Evolutionary conservation across 2,113 vertebrate species (phyloP), one percentile per base, ranked within the genome.

Genomic region (Neolamprologus sp.): DNA sequence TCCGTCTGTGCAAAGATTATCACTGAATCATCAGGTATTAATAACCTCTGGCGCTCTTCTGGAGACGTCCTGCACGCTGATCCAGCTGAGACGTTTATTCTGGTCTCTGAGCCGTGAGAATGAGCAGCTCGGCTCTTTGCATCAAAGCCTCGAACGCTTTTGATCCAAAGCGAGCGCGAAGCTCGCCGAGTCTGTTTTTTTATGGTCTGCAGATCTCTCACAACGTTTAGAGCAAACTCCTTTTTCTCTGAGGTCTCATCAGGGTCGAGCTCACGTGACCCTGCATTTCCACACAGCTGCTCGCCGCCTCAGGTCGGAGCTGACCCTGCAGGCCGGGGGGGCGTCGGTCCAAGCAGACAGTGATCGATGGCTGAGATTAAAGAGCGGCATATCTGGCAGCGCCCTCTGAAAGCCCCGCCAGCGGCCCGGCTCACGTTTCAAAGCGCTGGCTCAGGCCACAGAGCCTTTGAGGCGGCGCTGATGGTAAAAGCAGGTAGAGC

Each of bases 401-500:
- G 65, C 47, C 80, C 90, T 89, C 79, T 82, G 71, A 78, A 96
- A 95, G 94, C 65, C 1, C 65, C 7, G 33, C 57, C 57, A 14
- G 65, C 94, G 87, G 94, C 96, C 96, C 94, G 93, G 94, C 97
- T 97, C 96, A 94, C 94, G 95, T 96, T 96, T 96, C 86, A 95
- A 96, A 95, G 88, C 10, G 92, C 90, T 92, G 9, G 4, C 51
- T 85, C 78, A 78, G 71, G 71, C 42, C 23, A 28, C 0, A 31
- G 23, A 75, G 71, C 23, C 71, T 10, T 19, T 75, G 23, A 75
- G 71, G 71, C 23, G 0, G 91, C 92, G 89, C 93, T 97, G 96
- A 97, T 97, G 97, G 94, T 91, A 96, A 97, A 97, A 97, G 88
- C 97, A 98, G 97, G 97, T 97, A 49, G 23, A 78, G 42, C 3